phyloP scores from a whole-genome alignment of 1,140 invertebrate genomes.

The Drosophila pruinosa region DNA sequence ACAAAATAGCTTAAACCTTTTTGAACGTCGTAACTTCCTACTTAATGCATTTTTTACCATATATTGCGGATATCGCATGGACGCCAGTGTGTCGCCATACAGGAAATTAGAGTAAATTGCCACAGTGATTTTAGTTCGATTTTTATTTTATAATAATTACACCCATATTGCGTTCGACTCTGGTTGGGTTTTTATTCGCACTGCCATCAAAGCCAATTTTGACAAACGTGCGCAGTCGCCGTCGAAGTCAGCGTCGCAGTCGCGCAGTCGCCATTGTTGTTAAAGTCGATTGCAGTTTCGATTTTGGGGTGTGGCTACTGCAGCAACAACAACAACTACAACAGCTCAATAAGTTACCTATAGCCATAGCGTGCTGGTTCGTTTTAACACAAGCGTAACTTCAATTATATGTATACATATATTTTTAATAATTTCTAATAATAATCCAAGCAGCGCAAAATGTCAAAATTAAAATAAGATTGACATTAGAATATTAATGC shows the following conservation, averaged over 20 bases:
- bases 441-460: constrained; percentile 7
- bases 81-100: constrained; percentile 42
- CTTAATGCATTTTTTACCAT: neutral
- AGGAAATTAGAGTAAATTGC: constrained; percentile 54
- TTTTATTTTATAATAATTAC: constrained; percentile 56
- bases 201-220: constrained; percentile 50
- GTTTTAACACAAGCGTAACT: neutral
- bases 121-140: constrained; percentile 36
- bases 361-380: neutral
- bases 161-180: constrained; percentile 46
- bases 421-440: constrained; percentile 4
- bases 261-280: constrained; percentile 15
- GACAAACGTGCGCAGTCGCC: constrained; percentile 39
- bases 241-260: neutral
- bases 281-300: constrained; percentile 18
- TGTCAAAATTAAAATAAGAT: neutral
- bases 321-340: constrained; percentile 12
- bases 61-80: constrained; percentile 3
- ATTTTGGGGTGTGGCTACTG: constrained; percentile 23
- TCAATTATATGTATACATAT: neutral
- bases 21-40: neutral
- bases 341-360: neutral
- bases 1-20: neutral
- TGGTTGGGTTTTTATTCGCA: constrained; percentile 17
- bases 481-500: neutral